A percentile compares a stretch with the other conserved stretches of the same genome.
Evolutionary conservation across 2,888 invertebrate species (phyloP).

Genomic region (Corythucha ciliata): DNA sequence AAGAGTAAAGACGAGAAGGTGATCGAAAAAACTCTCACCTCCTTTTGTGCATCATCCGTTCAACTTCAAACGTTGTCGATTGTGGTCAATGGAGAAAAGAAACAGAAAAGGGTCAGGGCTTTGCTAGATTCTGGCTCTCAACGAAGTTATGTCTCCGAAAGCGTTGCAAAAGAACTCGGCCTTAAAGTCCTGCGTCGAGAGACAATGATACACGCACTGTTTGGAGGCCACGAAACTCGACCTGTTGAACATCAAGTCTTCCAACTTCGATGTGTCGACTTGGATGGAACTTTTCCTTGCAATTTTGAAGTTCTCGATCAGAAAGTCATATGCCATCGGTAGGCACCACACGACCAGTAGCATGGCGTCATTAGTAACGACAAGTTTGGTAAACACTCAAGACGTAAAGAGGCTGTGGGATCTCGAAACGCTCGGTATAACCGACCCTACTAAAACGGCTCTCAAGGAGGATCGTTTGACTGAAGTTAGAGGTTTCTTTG

Average conservation of each 20-base stretch:
- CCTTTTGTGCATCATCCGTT: too few species aligned
- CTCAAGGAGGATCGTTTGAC: slow-evolving; percentile 7
- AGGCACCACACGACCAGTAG: background rate
- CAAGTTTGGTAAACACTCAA: too few species aligned
- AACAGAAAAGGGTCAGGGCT: too few species aligned
- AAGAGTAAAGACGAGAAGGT: too few species aligned
- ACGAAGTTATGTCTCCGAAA: too few species aligned
- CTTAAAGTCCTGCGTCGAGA: too few species aligned
- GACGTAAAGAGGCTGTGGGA: slow-evolving; percentile 24
- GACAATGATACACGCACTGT: slow-evolving; percentile 20
- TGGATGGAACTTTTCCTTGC: slow-evolving; percentile 6
- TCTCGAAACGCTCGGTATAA: slow-evolving; percentile 27
- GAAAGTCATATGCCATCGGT: slow-evolving; percentile 12
- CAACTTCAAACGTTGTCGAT: too few species aligned
- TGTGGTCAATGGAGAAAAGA: too few species aligned
- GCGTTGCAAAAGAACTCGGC: too few species aligned
- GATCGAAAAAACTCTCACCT: too few species aligned
- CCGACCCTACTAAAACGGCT: slow-evolving; percentile 18
- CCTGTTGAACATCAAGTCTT: slow-evolving; percentile 11
- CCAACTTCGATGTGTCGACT: background rate
- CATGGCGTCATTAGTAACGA: too few species aligned
- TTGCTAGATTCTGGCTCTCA: too few species aligned
- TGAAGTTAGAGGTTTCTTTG: slow-evolving; percentile 20
- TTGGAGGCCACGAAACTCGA: slow-evolving; percentile 11
- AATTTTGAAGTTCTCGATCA: slow-evolving; percentile 17